Conservation (phyloP, 2,888 invertebrate species). For the Cerastis rubricosa region DNA sequence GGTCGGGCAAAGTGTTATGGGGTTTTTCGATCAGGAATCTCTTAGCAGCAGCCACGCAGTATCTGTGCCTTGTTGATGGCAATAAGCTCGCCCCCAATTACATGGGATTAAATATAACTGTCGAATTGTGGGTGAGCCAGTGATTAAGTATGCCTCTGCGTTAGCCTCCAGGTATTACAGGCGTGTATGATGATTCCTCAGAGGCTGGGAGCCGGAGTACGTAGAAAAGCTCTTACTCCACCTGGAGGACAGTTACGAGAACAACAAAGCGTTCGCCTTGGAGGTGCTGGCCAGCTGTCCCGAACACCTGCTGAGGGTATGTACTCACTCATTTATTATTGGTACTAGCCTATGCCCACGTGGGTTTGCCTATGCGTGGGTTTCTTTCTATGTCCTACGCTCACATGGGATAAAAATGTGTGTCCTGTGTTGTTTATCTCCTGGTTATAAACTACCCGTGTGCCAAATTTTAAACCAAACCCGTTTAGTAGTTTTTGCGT, state of each 20-base stretch:
- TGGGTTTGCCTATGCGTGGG: not conserved
- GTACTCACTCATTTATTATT: not conserved
- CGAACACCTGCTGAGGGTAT: constrained; percentile 74
- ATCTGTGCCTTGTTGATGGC: too few species aligned
- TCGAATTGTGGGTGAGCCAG: too few species aligned
- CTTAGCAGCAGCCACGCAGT: too few species aligned
- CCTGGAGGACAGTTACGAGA: constrained; percentile 94
- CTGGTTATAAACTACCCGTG: not conserved
- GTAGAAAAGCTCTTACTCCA: constrained; percentile 88
- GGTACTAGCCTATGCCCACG: not conserved
- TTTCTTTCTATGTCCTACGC: not conserved
- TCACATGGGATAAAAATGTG: not conserved
- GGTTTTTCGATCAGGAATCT: too few species aligned
- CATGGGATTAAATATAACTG: too few species aligned
- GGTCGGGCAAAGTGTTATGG: too few species aligned
- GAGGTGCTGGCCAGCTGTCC: constrained; percentile 88
- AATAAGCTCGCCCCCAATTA: too few species aligned
- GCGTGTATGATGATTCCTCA: constrained; percentile 47
- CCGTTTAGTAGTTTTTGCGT: not conserved
- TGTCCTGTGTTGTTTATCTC: not conserved
- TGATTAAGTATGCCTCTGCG: too few species aligned
- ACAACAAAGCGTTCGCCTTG: constrained; percentile 93
- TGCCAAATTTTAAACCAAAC: not conserved
- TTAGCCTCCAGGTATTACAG: not conserved
- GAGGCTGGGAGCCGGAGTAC: constrained; percentile 80